A percentile compares a stretch with the other conserved stretches of the same genome.
These are phyloP conservation scores for Motacilla alba DNA, from an alignment of 2,113 vertebrate genomes.

Conservation along the genomic window DNA sequence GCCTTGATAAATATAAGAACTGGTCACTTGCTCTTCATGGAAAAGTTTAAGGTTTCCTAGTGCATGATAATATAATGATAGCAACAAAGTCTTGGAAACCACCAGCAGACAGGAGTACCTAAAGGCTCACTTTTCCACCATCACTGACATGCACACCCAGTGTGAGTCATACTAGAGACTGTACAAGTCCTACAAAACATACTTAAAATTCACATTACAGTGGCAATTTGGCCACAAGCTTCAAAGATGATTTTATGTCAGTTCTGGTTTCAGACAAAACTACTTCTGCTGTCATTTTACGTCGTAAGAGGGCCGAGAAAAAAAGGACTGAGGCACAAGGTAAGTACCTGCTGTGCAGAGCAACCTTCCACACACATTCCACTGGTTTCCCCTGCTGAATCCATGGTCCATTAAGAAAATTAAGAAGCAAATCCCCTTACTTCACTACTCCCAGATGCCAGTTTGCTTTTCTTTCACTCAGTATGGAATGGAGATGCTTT, in stretches of 20 bases:
- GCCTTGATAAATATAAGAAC: neutral
- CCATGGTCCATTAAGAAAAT: neutral
- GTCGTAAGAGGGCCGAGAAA: neutral
- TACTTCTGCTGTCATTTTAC: neutral
- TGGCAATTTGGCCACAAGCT: neutral
- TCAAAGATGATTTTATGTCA: neutral
- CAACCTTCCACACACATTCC: fast-evolving
- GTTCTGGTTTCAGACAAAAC: neutral
- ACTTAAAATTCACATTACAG: neutral
- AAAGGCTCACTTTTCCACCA: neutral
- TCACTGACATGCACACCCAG: neutral
- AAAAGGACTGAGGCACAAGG: neutral
- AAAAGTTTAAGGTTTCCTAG: neutral
- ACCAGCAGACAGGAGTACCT: neutral
- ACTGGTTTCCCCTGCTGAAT: neutral
- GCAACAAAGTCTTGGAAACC: neutral
- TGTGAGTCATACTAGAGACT: fast-evolving
- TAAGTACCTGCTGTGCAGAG: neutral
- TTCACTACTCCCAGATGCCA: neutral
- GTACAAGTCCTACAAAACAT: neutral
- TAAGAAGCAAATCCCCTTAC: neutral
- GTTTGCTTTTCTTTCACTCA: neutral
- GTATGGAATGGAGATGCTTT: neutral
- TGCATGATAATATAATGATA: neutral
- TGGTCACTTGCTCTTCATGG: neutral